Base-by-base conservation (phyloP, 2,797 vertebrate genomes). In the Poeciliopsis turneri region DNA sequence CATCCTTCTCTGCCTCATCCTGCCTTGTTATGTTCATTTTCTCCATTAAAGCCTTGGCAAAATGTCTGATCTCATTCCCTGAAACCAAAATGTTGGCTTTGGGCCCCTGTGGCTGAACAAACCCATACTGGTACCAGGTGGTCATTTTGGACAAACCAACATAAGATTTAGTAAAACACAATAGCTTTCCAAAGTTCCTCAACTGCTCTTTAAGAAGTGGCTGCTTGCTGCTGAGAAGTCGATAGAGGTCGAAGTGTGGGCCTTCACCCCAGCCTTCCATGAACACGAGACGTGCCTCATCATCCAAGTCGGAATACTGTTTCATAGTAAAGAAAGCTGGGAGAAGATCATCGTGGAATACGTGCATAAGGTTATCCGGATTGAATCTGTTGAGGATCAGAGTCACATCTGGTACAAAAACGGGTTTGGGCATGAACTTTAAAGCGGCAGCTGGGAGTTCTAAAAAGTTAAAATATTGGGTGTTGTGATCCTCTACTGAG, bases 111-210 rank as follows among this genome's bases (percentile, higher is more conserved):
- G 98, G 98, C 87, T 99, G 98, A 36, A 98, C 97, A 81, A 99
- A 99, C 15, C 98, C 98, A 0, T 99, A 99, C 86, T 99, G 98
- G 92, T 99, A 99, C 98, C 98, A 99, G 20, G 98, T 99, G 71
- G 98, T 99, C 95, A 96, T 95, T 94, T 99, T 99, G 85, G 98
- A 98, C 78, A 99, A 92, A 9, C 98, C 98, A 55, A 99, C 96
- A 0, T 99, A 98, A 0, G 98, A 97, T 33, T 97, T 98, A 1
- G 98, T 97, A 78, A 99, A 99, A 92, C 98, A 99, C 86, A 99
- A 97, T 13, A 99, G 96, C 79, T 97, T 97, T 72, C 98, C 98
- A 80, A 99, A 95, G 76, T 96, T 95, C 93, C 93, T 96, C 18
- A 99, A 95, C 91, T 99, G 98, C 5, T 98, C 96, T 81, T 96